Evolutionary conservation across 1,140 invertebrate species (phyloP), one percentile per base, ranked within the genome.

Genomic region (Carcinoscorpius rotundicauda): DNA sequence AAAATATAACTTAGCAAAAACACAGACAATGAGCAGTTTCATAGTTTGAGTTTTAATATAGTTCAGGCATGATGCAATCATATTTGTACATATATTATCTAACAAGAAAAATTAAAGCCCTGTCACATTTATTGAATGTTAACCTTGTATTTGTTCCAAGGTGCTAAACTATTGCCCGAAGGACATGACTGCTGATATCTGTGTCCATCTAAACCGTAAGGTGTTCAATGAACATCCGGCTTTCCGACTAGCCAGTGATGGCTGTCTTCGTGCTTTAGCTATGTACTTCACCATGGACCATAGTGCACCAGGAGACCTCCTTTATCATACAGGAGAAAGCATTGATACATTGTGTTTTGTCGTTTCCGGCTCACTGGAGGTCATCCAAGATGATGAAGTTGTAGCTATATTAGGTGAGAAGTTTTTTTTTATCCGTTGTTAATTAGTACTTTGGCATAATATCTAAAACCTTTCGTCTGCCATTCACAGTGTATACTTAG

Each of bases 141-240:
- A 29, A 29, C 29, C 53, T 55, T 55, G 53, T 55, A 55, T 8
- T 55, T 55, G 64, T 9, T 68, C 58, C 6, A 79, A 95, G 91
- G 96, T 99, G 68, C 83, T 99, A 70, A 97, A 98, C 79, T 99
- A 98, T 82, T 99, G 97, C 81, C 97, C 97, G 3, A 99, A 99
- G 79, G 97, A 99, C 80, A 99, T 99, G 97, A 98, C 98, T 77
- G 97, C 97, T 55, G 97, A 99, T 79, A 97, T 99, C 75, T 70
- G 69, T 52, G 96, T 99, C 68, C 97, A 99, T 82, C 82, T 99
- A 67, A 99, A 99, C 82, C 84, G 97, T 66, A 98, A 99, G 81
- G 97, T 99, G 71, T 99, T 99, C 84, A 97, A 99, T 79, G 97
- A 99, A 80, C 97, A 99, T 82, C 94, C 95, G 57, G 97, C 96